These are phyloP conservation scores for Ceyx melanurus DNA, from an alignment of 2,113 vertebrate genomes.

Conservation along the genomic window DNA sequence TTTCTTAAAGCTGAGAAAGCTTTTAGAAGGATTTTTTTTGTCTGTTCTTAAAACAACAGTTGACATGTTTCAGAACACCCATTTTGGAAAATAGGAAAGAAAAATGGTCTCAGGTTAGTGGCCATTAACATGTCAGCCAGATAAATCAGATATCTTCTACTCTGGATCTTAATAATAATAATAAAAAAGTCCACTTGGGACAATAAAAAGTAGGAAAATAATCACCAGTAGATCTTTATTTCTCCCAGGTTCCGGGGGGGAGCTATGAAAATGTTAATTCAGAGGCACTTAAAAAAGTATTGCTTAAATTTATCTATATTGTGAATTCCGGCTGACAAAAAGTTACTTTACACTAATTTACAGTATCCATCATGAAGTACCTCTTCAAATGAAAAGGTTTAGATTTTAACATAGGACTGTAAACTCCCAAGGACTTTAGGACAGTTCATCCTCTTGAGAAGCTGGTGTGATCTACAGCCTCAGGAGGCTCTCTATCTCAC, in stretches of 20 bases:
- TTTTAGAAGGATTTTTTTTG: background rate
- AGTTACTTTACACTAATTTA: constrained; percentile 72
- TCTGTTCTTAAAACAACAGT: constrained; percentile 53
- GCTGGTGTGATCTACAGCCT: background rate
- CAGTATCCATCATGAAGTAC: constrained; percentile 49
- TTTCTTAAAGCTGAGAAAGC: constrained; percentile 28
- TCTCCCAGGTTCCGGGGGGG: constrained; percentile 9
- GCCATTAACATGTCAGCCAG: constrained; percentile 67
- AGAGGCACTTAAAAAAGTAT: constrained; percentile 60
- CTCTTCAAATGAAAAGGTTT: constrained; percentile 62
- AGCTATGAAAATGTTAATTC: constrained; percentile 62
- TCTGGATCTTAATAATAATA: constrained; percentile 65
- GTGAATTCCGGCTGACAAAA: constrained; percentile 70
- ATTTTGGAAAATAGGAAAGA: constrained; percentile 65
- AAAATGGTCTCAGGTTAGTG: constrained; percentile 56
- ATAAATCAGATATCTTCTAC: constrained; percentile 68
- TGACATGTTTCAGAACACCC: constrained; percentile 45
- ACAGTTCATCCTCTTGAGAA: background rate
- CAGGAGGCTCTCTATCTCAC: background rate
- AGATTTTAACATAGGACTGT: constrained; percentile 46
- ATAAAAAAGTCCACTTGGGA: constrained; percentile 15
- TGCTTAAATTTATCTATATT: constrained; percentile 63
- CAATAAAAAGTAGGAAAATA: constrained; percentile 65
- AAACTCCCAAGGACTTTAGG: constrained; percentile 70
- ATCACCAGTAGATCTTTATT: constrained; percentile 55